A percentile compares a stretch with the other conserved stretches of the same genome.
Conservation (phyloP, 2,888 invertebrate species). For the Tipula helvola region DNA sequence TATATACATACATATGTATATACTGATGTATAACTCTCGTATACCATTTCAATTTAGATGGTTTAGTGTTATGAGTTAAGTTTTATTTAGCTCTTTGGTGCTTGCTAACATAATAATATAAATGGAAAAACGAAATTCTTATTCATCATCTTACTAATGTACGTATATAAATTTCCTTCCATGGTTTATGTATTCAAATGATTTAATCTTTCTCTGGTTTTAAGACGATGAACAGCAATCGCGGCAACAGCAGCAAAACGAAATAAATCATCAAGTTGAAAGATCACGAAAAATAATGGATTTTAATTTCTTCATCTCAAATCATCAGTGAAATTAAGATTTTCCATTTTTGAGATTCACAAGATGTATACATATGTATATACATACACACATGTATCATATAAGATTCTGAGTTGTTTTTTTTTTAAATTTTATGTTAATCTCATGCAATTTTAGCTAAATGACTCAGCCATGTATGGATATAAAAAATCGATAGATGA, state of each 20-base stretch:
- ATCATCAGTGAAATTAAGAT: background rate
- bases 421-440: background rate
- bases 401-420: background rate
- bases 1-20: background rate
- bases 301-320: background rate
- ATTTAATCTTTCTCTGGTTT: background rate
- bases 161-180: background rate
- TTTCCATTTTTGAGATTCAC: background rate
- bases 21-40: background rate
- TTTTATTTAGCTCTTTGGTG: background rate
- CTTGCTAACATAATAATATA: background rate
- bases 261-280: background rate
- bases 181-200: background rate
- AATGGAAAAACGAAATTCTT: background rate
- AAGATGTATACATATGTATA: background rate
- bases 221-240: background rate
- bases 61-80: background rate
- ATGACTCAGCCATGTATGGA: background rate
- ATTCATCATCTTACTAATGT: background rate
- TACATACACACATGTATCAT: too few species aligned
- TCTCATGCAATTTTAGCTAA: background rate
- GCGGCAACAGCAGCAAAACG: background rate
- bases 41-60: background rate
- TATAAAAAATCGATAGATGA: background rate
- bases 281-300: conserved; percentile 4